Conservation (phyloP, 1,140 invertebrate species). For the Zaprionus ghesquierei region DNA sequence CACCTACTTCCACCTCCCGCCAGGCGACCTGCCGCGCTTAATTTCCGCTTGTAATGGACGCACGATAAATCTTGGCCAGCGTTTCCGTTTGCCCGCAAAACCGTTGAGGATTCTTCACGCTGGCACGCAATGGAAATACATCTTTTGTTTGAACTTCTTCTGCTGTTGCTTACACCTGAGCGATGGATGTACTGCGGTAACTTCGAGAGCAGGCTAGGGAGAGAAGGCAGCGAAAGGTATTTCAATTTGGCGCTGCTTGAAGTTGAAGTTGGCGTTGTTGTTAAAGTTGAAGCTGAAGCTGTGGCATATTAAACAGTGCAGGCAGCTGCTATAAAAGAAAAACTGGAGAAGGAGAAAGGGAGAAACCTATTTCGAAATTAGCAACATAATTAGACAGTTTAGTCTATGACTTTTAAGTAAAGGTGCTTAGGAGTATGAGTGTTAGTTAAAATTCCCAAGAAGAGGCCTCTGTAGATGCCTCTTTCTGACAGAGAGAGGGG, state of each 20-base stretch:
- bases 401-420: constrained; percentile 5
- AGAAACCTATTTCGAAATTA: constrained; percentile 12
- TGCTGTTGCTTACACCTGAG: constrained; percentile 28
- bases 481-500: too few relatives aligned
- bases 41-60: constrained; percentile 80
- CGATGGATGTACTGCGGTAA: not conserved
- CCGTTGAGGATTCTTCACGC: constrained; percentile 26
- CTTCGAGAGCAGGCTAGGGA: not conserved
- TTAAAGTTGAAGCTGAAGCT: not conserved
- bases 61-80: constrained; percentile 77
- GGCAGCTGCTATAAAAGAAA: not conserved
- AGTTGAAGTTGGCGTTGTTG: not conserved
- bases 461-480: too few relatives aligned
- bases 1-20: constrained; percentile 2
- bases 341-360: not conserved
- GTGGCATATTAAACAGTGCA: not conserved
- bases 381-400: constrained; percentile 34
- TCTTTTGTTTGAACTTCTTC: constrained; percentile 51
- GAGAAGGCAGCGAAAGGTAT: not conserved
- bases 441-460: not conserved
- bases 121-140: constrained; percentile 64
- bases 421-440: not conserved
- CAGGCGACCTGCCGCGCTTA: constrained; percentile 75
- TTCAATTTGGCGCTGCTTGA: constrained; percentile 30
- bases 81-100: constrained; percentile 50